These are phyloP conservation scores for Tokudaia muenninki DNA, from an alignment of 2,797 vertebrate species.

Conservation along the genomic window DNA sequence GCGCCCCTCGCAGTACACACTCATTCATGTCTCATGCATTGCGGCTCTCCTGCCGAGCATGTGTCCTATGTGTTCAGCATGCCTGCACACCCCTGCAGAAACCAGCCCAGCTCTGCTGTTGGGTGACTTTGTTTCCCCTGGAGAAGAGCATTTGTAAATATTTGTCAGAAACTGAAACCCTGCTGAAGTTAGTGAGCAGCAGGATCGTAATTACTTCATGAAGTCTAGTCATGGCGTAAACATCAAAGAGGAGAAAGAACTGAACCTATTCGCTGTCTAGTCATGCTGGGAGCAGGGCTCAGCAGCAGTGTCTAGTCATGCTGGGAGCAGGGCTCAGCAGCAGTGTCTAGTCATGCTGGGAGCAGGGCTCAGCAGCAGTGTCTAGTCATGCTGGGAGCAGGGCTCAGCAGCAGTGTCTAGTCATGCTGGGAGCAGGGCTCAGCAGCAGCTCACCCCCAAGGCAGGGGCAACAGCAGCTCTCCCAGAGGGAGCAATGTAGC, in stretches of 20 bases:
- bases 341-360: background rate
- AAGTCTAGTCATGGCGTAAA: background rate
- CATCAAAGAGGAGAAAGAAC: background rate
- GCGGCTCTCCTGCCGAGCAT: fast-evolving
- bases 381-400: background rate
- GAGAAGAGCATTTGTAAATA: background rate
- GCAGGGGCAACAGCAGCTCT: background rate
- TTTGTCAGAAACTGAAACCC: background rate
- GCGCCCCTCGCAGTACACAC: fast-evolving
- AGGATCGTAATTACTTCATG: background rate
- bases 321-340: background rate
- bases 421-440: background rate
- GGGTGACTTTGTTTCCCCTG: background rate
- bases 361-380: background rate
- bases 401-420: background rate
- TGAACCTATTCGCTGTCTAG: background rate
- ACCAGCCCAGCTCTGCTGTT: background rate
- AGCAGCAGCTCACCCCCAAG: background rate
- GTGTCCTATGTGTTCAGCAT: fast-evolving
- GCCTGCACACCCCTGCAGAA: background rate
- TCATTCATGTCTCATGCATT: fast-evolving
- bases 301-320: background rate
- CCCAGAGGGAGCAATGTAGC: background rate
- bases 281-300: background rate
- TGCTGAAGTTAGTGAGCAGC: background rate